phyloP scores from a whole-genome alignment of 2,888 invertebrate genomes.

The Pandemis cinnamomeana region DNA sequence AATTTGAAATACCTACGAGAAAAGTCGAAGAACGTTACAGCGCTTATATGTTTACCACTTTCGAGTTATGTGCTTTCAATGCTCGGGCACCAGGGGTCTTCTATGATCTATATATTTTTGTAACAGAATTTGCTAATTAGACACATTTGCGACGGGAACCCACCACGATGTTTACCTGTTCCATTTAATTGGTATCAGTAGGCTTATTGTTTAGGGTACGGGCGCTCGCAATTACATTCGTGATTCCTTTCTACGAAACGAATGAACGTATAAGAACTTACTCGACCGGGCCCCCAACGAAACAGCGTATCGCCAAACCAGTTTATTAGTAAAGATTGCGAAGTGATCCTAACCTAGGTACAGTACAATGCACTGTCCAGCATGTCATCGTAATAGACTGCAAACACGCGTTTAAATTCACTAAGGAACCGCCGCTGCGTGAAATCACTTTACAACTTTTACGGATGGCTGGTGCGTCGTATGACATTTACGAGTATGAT shows the following conservation, averaged over 20 bases:
- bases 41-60: no score
- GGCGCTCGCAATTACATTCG: no score
- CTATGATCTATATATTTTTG: no score
- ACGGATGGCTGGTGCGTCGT: not conserved
- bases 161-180: not conserved
- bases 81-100: no score
- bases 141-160: no score
- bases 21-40: no score
- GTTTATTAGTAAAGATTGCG: not conserved
- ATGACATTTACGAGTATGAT: not conserved
- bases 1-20: no score
- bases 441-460: constrained; percentile 17
- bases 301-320: not conserved
- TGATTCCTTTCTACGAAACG: no score
- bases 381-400: not conserved
- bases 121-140: no score
- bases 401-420: not conserved
- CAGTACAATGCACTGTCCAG: not conserved
- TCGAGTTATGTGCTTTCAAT: no score
- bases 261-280: not conserved
- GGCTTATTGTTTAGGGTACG: no score
- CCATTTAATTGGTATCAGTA: not conserved
- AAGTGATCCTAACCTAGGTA: not conserved
- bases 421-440: constrained; percentile 24
- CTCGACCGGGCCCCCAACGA: not conserved